Base-by-base conservation (phyloP, 2,888 invertebrate genomes). In the Diplazon laetatorius region DNA sequence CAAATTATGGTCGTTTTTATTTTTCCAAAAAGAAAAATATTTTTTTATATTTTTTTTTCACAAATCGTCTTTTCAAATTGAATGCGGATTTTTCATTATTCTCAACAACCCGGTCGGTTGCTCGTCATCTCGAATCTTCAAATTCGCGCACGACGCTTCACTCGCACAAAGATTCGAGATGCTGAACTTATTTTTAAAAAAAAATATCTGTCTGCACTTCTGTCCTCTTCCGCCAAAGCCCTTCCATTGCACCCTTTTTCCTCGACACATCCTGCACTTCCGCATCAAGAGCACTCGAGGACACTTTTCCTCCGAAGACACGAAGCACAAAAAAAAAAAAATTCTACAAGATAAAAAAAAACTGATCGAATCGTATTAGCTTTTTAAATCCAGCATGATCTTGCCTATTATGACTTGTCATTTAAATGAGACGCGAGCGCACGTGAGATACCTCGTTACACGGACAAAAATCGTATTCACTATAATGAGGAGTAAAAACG, bases 311-410 rank as follows among this genome's bases (percentile, higher is more conserved):
- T n/a, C n/a, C 37, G 55, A 66, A 37, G 69, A 74, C 69, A 74
- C 46, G 60, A 68, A 44, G 69, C 59, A 70, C 59, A 52, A 59
- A 50, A 57, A 63, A 20, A 30, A 42, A 14, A 63, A 63, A 8
- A 48, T 18, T 20, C 6, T 52, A 4, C 52, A 39, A n/a, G 52
- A 70, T 65, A 66, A 37, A 55, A 20, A 57, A 57, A 10, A 22
- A 22, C 62, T 48, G 44, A 52, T 71, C 60, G 37, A 74, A 59
- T 78, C 78, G 68, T 74, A 70, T 55, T 57, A 65, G 63, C 74
- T 63, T 78, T 74, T 4, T 52, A 69, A 46, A 74, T 69, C 70
- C 59, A 59, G 59, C 37, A 35, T 63, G 75, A 57, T 70, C 69
- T 65, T 39, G 30, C 25, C 35, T 16, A 65, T 22, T 46, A 39